phyloP scores from a whole-genome alignment of 2,113 vertebrate genomes.

The Clarias magur region DNA sequence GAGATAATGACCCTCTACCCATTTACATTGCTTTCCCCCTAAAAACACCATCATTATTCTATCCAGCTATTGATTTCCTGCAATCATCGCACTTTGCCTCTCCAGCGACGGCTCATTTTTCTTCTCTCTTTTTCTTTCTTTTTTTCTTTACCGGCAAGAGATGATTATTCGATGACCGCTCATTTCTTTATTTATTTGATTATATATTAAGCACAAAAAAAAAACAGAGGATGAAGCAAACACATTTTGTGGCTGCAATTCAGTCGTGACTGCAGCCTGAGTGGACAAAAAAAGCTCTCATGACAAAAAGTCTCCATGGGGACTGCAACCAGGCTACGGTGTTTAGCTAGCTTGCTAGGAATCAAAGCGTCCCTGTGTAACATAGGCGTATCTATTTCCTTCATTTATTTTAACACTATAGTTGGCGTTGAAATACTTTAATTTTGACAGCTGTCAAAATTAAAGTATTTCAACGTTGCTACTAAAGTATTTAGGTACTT shows the following conservation, averaged over 20 bases:
- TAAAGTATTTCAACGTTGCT: too few relatives aligned
- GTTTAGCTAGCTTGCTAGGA: neutral
- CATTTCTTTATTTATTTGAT: slow-evolving; percentile 23
- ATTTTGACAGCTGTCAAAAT: neutral
- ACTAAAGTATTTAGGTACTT: too few relatives aligned
- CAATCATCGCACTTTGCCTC: slow-evolving; percentile 12
- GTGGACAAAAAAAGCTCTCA: neutral
- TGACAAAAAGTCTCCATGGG: neutral
- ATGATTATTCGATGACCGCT: slow-evolving; percentile 45
- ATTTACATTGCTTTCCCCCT: slow-evolving; percentile 17
- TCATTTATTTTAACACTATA: neutral
- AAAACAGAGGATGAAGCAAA: neutral
- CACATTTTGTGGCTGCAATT: slow-evolving; percentile 19
- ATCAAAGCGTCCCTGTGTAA: neutral
- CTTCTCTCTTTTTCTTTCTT: neutral
- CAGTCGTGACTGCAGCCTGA: slow-evolving; percentile 12
- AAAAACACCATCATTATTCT: slow-evolving; percentile 37
- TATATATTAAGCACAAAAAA: neutral
- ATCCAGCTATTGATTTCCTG: slow-evolving; percentile 29
- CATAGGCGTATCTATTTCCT: neutral
- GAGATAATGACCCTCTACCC: slow-evolving; percentile 21
- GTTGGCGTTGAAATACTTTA: neutral
- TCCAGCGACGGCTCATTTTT: neutral
- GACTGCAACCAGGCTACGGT: neutral
- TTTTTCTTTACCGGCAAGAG: slow-evolving; percentile 32